phyloP scores from a whole-genome alignment of 2,113 vertebrate genomes.

The Phyllostomus discolor region DNA sequence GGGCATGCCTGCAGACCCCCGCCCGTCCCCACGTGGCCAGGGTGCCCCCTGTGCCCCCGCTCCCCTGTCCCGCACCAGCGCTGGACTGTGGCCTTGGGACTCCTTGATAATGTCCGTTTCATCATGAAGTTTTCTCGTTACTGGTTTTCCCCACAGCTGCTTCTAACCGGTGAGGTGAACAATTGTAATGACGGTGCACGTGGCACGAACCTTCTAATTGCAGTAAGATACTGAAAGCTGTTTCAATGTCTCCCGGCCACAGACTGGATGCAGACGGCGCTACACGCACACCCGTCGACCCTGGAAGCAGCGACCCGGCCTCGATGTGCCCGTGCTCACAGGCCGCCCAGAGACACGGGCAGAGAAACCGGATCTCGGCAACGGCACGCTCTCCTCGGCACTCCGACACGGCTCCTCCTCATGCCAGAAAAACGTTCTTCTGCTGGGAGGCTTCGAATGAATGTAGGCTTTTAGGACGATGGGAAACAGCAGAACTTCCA shows the following conservation, averaged over 20 bases:
- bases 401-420: neutral
- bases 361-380: neutral
- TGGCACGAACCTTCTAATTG: too few relatives aligned
- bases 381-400: neutral
- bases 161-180: neutral
- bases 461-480: neutral
- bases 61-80: too few relatives aligned
- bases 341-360: accelerated
- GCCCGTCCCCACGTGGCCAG: neutral
- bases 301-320: too few relatives aligned
- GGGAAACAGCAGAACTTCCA: neutral
- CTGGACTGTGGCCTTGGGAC: neutral
- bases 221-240: neutral
- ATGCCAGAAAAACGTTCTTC: neutral
- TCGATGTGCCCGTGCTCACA: accelerated
- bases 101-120: too few relatives aligned
- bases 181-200: neutral
- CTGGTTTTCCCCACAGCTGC: accelerated
- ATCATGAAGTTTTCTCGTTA: accelerated
- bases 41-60: too few relatives aligned
- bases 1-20: neutral
- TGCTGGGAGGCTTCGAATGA: neutral
- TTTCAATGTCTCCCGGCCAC: too few relatives aligned
- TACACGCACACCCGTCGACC: accelerated
- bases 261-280: neutral